Percentiles rank a stretch among this genome's conserved stretches.
Conservation (phyloP, 1,140 invertebrate species). For the Epicauta chinensis region DNA sequence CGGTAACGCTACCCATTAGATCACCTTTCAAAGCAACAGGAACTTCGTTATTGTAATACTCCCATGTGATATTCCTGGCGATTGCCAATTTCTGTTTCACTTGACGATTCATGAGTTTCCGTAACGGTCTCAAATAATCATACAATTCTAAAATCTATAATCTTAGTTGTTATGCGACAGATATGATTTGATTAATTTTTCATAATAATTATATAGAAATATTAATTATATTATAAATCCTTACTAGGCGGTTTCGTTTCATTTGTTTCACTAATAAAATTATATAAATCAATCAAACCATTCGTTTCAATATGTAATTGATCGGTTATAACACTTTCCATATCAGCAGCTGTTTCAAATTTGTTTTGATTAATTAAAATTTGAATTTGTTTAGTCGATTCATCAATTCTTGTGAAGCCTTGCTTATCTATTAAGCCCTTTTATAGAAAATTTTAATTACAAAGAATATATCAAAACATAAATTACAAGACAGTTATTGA, state of each 20-base stretch:
- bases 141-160: constrained; percentile 1
- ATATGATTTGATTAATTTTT: too few species aligned
- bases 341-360: constrained; percentile 46
- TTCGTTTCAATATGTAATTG: constrained; percentile 42
- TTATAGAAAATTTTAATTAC: constrained; percentile 16
- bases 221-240: too few species aligned
- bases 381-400: constrained; percentile 32
- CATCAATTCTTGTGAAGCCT: constrained; percentile 35
- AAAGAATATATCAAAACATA: constrained; percentile 12
- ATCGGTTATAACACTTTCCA: constrained; percentile 47
- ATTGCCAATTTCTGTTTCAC: constrained; percentile 46
- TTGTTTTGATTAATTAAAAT: constrained; percentile 32
- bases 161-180: background rate
- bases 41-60: constrained; percentile 45
- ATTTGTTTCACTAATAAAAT: constrained; percentile 46
- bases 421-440: constrained; percentile 44
- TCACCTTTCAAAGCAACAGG: constrained; percentile 47
- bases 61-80: constrained; percentile 47
- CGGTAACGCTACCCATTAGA: constrained; percentile 53
- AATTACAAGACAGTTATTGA: background rate
- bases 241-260: constrained; percentile 21
- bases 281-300: constrained; percentile 54
- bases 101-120: constrained; percentile 49
- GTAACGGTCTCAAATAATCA: constrained; percentile 21
- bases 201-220: too few species aligned